These are phyloP conservation scores for Aptenodytes patagonicus DNA, from an alignment of 2,113 vertebrate species.

Conservation along the genomic window DNA sequence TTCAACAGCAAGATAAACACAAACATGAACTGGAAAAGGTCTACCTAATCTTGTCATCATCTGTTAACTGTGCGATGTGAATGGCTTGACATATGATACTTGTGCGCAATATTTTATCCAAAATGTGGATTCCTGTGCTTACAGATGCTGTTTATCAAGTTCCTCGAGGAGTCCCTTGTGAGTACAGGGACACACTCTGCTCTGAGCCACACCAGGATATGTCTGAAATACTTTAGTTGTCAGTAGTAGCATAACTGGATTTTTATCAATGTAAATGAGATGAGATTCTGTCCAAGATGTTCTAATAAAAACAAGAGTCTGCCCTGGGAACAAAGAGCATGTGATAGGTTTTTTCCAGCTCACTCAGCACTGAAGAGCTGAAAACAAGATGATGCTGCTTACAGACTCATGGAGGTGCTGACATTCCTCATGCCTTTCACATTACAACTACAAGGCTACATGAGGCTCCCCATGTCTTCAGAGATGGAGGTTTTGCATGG, in stretches of 20 bases:
- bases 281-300: neutral
- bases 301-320: constrained; percentile 39
- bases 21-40: neutral
- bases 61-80: neutral
- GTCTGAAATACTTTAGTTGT: neutral
- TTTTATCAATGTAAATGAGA: constrained; percentile 3
- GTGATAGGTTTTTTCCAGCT: neutral
- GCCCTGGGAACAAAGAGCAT: constrained; percentile 21
- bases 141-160: neutral
- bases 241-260: constrained; percentile 31
- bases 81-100: neutral
- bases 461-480: neutral
- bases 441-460: neutral
- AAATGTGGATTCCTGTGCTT: neutral
- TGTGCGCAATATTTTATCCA: neutral
- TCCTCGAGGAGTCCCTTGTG: neutral
- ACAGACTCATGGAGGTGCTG: neutral
- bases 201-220: neutral
- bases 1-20: neutral
- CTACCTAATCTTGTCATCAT: constrained; percentile 18
- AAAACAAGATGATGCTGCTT: neutral
- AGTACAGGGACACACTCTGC: neutral
- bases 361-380: neutral
- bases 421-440: neutral
- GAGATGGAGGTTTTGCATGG: neutral